Evolutionary conservation across 2,113 vertebrate species (phyloP), one percentile per base, ranked within the genome.

Genomic region (Gallinago undulata): DNA sequence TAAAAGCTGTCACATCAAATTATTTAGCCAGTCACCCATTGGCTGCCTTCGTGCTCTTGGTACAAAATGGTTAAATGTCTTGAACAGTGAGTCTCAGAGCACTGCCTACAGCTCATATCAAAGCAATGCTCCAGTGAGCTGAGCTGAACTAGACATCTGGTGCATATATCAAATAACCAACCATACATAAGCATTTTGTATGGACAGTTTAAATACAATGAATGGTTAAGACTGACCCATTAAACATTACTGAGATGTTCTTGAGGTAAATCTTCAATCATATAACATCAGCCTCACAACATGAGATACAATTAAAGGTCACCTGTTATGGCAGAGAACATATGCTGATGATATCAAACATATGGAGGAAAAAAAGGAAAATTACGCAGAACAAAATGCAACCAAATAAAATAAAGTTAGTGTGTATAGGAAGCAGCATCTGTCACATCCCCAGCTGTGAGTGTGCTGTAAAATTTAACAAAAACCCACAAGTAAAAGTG

Each of bases 191-290:
- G 66, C 23, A 62, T 84, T 93, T 96, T 75, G 48, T 89, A 66
- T 69, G 81, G 87, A 87, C 77, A 82, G 81, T 91, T 96, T 94
- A 96, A 95, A 93, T 57, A 93, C 35, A 82, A 73, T 79, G 69
- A 93, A 91, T 85, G 45, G 84, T 79, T 95, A 62, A 95, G 89
- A 82, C 62, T 95, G 81, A 95, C 77, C 93, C 77, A 95, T 93
- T 94, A 89, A 95, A 94, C 66, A 78, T 96, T 93, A 89, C 81
- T 57, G 91, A 97, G 89, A 95, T 19, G 64, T 89, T 95, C 69
- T 89, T 87, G 94, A 97, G 95, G 93, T 96, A 96, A 96, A 96
- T 95, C 84, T 94, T 78, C 81, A 94, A 72, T 91, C 84, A 73
- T 7, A 91, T 35, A 94, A 56, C 74, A 96, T 93, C 89, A 96